Conservation (phyloP, 64 coral and sea anemone species). For the Stylophora pistillata region DNA sequence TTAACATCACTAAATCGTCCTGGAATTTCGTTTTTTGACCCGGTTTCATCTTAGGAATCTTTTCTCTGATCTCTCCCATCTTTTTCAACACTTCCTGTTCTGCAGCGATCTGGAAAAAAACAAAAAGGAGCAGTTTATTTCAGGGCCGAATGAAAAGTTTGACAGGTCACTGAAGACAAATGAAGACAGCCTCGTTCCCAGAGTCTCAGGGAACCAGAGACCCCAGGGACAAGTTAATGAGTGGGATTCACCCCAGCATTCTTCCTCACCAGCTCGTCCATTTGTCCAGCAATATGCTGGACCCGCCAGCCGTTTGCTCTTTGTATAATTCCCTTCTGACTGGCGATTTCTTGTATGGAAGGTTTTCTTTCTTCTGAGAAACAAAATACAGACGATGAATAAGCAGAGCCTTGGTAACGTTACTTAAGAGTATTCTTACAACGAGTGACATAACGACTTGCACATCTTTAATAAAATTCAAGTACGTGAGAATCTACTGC, state of each 20-base stretch:
- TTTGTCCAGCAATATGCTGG: constrained; percentile 89
- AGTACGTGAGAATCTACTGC: too few relatives aligned
- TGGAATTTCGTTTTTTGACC: constrained; percentile 94
- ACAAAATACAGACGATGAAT: not conserved
- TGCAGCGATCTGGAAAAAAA: constrained; percentile 70
- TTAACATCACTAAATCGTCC: constrained; percentile 91
- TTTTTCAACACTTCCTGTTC: constrained; percentile 93
- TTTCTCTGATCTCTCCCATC: constrained; percentile 87
- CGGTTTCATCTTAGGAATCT: constrained; percentile 76
- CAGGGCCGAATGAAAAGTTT: not conserved
- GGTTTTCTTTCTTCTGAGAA: constrained; percentile 94
- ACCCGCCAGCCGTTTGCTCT: constrained; percentile 92
- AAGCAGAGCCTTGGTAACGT: not conserved
- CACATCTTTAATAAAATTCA: too few relatives aligned
- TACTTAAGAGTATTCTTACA: too few relatives aligned
- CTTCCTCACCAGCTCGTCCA: constrained; percentile 88
- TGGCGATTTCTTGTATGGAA: constrained; percentile 92
- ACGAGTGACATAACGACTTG: too few relatives aligned
- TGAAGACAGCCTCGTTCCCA: too few relatives aligned
- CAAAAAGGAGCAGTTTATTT: not conserved
- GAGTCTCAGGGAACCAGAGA: not conserved
- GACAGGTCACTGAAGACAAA: too few relatives aligned
- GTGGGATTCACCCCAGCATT: not conserved
- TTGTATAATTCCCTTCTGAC: constrained; percentile 81
- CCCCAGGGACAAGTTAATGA: not conserved